Percentiles rank a stretch among this genome's conserved stretches.
Evolutionary conservation across 2,888 invertebrate species (phyloP).

Genomic region (Julus scanicus): DNA sequence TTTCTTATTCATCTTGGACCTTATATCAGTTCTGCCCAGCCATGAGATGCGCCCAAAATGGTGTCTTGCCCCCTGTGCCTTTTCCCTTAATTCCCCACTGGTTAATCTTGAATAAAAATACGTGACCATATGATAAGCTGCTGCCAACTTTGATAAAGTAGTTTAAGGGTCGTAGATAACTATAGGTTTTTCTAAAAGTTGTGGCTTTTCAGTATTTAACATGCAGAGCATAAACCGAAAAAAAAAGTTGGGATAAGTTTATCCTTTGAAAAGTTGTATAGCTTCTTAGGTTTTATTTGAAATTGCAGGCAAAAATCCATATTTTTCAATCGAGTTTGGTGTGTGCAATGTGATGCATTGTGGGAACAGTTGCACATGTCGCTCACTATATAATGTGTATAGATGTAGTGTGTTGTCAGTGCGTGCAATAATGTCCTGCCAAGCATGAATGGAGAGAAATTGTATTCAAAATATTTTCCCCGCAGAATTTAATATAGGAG

Average conservation of each 20-base stretch:
- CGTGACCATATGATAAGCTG: too few relatives aligned
- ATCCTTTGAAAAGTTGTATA: neutral
- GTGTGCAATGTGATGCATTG: neutral
- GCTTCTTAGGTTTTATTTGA: neutral
- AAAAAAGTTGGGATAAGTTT: neutral
- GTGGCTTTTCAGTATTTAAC: neutral
- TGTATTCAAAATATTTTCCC: slow-evolving; percentile 24
- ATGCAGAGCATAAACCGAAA: slow-evolving; percentile 11
- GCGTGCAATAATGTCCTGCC: neutral
- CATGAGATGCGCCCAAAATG: too few relatives aligned
- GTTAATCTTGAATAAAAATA: too few relatives aligned
- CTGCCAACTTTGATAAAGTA: too few relatives aligned
- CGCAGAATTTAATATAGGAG: slow-evolving; percentile 13
- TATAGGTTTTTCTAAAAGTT: neutral
- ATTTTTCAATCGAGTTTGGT: slow-evolving; percentile 13
- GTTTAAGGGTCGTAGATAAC: too few relatives aligned
- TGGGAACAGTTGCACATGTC: slow-evolving; percentile 12
- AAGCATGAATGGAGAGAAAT: slow-evolving; percentile 14
- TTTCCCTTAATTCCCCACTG: too few relatives aligned
- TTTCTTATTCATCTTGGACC: too few relatives aligned
- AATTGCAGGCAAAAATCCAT: neutral
- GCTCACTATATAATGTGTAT: neutral
- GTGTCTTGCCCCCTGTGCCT: too few relatives aligned
- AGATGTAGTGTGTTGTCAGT: neutral
- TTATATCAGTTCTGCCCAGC: too few relatives aligned